These are phyloP conservation scores for Geotrupes spiniger DNA, from an alignment of 2,888 invertebrate species.

Conservation along the genomic window DNA sequence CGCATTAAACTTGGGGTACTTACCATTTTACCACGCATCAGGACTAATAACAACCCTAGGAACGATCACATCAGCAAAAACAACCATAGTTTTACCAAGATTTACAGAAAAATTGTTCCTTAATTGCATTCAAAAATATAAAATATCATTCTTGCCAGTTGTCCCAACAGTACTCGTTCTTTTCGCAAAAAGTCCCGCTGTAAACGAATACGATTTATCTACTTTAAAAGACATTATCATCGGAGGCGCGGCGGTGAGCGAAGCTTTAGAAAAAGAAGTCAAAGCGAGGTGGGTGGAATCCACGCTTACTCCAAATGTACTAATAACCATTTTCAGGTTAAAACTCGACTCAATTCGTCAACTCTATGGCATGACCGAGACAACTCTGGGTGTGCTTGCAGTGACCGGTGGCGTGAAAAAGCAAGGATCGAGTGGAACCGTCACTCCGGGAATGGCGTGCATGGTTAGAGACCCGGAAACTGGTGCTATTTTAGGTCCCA, in stretches of 20 bases:
- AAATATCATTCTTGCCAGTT: conserved; percentile 25
- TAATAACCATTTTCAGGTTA: conserved; percentile 4
- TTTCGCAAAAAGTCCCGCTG: conserved; percentile 52
- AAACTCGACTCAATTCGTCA: conserved; percentile 44
- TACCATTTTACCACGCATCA: conserved; percentile 36
- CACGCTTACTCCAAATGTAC: not conserved
- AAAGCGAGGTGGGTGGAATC: conserved; percentile 8
- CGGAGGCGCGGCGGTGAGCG: too few species aligned
- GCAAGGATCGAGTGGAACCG: conserved; percentile 62
- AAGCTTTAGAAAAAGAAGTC: too few species aligned
- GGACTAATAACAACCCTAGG: conserved; percentile 32
- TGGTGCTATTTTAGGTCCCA: conserved; percentile 59
- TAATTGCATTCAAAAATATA: conserved; percentile 61
- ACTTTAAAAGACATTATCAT: too few species aligned
- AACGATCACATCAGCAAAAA: conserved; percentile 20
- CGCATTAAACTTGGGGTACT: conserved; percentile 24
- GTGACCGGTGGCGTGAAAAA: conserved; percentile 46
- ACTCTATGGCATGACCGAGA: conserved; percentile 77
- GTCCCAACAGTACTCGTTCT: conserved; percentile 56
- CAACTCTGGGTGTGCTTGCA: conserved; percentile 57
- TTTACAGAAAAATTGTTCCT: conserved; percentile 70
- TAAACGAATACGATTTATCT: conserved; percentile 44
- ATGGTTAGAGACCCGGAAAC: conserved; percentile 64
- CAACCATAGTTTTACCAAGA: conserved; percentile 46
- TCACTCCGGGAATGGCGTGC: conserved; percentile 60